Percentiles rank a stretch among this genome's conserved stretches.
Evolutionary conservation across 2,888 invertebrate species (phyloP).

Genomic region (Hydropsyche betteni): DNA sequence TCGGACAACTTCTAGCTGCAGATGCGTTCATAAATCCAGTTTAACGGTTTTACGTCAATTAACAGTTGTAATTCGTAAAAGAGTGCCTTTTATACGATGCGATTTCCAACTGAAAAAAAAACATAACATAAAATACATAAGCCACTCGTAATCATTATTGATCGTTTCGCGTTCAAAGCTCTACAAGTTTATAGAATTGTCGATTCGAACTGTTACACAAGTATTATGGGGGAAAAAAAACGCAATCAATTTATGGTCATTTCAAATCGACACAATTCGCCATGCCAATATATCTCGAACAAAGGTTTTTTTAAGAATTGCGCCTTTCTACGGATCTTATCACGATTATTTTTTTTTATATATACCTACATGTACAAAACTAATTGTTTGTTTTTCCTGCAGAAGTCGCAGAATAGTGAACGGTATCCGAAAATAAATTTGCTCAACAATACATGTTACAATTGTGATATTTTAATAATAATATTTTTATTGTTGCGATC

Average conservation of each 20-base stretch:
- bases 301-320: too few relatives aligned
- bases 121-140: background rate
- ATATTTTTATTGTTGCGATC: background rate
- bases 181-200: too few relatives aligned
- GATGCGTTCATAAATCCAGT: conserved; percentile 33
- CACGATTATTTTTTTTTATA: too few relatives aligned
- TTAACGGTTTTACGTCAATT: conserved; percentile 38
- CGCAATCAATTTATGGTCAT: too few relatives aligned
- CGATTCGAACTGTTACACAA: too few relatives aligned
- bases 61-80: conserved; percentile 36
- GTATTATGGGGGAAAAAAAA: too few relatives aligned
- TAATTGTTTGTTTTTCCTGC: background rate
- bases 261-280: too few relatives aligned
- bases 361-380: background rate
- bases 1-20: conserved; percentile 14
- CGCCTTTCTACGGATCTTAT: too few relatives aligned
- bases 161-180: background rate
- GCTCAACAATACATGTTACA: background rate
- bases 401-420: conserved; percentile 1
- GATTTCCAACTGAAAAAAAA: conserved; percentile 30
- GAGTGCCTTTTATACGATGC: conserved; percentile 27
- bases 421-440: background rate
- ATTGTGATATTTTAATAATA: conserved; percentile 7
- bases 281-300: too few relatives aligned
- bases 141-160: conserved; percentile 8